A percentile compares a stretch with the other conserved stretches of the same genome.
Evolutionary conservation across 2,113 vertebrate species (phyloP).

Genomic region (Tapirus terrestris): DNA sequence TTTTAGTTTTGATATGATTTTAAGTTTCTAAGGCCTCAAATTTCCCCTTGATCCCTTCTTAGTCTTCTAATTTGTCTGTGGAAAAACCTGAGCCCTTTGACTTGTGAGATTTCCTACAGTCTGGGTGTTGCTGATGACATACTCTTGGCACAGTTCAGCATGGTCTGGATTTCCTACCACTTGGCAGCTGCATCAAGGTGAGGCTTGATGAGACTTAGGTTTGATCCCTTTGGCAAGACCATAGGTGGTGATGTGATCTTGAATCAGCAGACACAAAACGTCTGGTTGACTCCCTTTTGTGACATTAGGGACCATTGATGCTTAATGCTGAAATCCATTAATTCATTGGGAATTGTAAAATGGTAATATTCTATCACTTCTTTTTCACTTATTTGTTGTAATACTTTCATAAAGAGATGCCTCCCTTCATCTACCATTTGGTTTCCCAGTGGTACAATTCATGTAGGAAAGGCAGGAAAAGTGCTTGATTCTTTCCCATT

Average conservation of each 20-base stretch:
- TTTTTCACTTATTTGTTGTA: not conserved
- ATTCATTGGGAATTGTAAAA: not conserved
- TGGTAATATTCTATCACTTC: not conserved
- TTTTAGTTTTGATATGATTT: not conserved
- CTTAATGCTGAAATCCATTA: not conserved
- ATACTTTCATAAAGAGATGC: not conserved
- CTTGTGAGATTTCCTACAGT: not conserved
- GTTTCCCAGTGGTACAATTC: not conserved
- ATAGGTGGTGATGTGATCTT: not conserved
- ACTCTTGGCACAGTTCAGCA: no score
- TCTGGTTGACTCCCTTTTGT: not conserved
- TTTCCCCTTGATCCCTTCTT: not conserved
- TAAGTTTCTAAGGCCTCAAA: not conserved
- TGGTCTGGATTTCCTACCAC: not conserved
- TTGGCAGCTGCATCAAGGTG: not conserved
- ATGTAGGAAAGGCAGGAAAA: not conserved
- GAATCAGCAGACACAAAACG: not conserved
- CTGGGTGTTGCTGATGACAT: not conserved
- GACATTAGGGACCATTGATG: not conserved
- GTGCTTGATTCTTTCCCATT: not conserved
- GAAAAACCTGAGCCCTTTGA: not conserved
- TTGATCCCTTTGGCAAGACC: not conserved
- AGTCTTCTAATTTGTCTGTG: not conserved
- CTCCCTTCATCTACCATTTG: not conserved
- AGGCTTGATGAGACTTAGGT: not conserved